Conservation (phyloP, 2,888 invertebrate species). For the Hydriomena furcata region DNA sequence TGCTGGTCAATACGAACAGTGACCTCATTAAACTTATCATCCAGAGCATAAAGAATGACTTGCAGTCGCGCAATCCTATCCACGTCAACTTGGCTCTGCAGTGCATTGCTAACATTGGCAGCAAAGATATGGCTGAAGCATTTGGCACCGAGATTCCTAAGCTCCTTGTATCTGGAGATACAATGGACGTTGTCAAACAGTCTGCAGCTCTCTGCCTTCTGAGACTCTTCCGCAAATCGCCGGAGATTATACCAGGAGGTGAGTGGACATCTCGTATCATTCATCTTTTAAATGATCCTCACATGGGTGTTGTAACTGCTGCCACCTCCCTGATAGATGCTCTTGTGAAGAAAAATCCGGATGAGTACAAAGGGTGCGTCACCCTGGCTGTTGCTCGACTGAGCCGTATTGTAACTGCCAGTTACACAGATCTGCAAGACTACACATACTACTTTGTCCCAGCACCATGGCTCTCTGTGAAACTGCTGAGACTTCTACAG, state of each 20-base stretch:
- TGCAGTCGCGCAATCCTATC: conserved; percentile 97
- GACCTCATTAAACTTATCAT: conserved; percentile 99
- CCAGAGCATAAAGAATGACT: conserved; percentile 99
- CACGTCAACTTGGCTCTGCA: conserved; percentile 99
- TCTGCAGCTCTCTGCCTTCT: conserved; percentile 98
- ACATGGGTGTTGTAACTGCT: conserved; percentile 99
- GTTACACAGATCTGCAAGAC: conserved; percentile 99
- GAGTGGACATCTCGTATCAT: conserved; percentile 99
- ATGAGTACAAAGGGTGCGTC: conserved; percentile 99
- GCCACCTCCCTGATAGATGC: conserved; percentile 99
- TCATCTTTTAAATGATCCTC: conserved; percentile 98
- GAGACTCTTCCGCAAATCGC: conserved; percentile 96
- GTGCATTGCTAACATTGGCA: conserved; percentile 99
- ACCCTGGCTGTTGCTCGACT: conserved; percentile 98
- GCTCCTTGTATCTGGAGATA: conserved; percentile 98
- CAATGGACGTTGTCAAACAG: conserved; percentile 99
- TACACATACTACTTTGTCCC: conserved; percentile 99
- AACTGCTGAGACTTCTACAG: conserved; percentile 96
- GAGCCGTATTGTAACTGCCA: conserved; percentile 98
- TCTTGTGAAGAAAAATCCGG: conserved; percentile 98
- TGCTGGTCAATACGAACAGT: conserved; percentile 99
- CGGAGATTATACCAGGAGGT: conserved; percentile 97
- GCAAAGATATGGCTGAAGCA: conserved; percentile 99
- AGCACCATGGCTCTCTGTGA: conserved; percentile 99
- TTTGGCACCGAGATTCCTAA: conserved; percentile 99